Conservation (phyloP, 2,797 vertebrate species). For the Helostoma temminkii region DNA sequence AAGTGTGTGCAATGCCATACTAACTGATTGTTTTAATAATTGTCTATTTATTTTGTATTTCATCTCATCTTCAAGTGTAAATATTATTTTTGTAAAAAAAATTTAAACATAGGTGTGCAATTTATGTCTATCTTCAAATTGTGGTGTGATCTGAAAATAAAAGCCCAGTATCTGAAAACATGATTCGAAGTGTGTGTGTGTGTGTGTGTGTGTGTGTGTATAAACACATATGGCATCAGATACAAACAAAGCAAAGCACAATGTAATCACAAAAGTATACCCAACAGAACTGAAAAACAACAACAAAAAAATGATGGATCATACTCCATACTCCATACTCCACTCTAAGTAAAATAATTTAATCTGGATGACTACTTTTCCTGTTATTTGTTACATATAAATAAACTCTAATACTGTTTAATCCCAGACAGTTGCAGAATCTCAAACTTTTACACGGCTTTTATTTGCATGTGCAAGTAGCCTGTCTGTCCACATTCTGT, state of each 20-base stretch:
- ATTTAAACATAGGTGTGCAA: conserved; percentile 64
- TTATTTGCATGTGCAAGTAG: background rate
- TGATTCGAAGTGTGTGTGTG: background rate
- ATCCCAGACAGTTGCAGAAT: background rate
- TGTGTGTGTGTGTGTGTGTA: conserved; percentile 1
- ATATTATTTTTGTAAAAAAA: conserved; percentile 82
- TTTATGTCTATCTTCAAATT: conserved; percentile 64
- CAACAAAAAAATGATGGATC: too few species aligned
- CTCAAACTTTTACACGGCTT: background rate
- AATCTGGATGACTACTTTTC: too few species aligned
- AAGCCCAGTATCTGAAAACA: conserved; percentile 38
- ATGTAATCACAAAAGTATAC: too few species aligned
- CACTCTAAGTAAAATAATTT: too few species aligned
- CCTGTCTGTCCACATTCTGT: background rate
- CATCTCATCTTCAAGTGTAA: conserved; percentile 66
- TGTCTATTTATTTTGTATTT: conserved; percentile 86
- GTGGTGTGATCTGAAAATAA: conserved; percentile 75
- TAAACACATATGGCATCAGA: too few species aligned
- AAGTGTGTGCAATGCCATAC: conserved; percentile 27
- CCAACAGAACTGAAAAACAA: background rate
- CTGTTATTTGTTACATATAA: background rate
- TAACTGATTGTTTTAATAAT: conserved; percentile 40
- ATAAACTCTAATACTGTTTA: background rate
- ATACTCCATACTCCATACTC: too few species aligned
- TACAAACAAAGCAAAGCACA: too few species aligned